phyloP scores from a whole-genome alignment of 2,888 invertebrate species.

The Acleris holmiana region DNA sequence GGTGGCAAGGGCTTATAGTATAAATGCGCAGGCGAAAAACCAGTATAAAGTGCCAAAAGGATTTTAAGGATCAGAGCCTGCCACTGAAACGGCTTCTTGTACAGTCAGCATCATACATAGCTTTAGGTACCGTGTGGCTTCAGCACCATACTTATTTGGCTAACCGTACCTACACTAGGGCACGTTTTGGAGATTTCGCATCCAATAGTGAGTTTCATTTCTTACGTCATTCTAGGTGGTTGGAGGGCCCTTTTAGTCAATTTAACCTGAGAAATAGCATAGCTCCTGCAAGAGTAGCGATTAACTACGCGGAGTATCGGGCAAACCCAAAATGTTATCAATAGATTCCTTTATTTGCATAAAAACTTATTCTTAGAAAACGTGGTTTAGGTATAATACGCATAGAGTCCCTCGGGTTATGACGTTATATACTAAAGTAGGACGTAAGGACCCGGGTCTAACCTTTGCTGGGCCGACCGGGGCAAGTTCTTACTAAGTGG shows the following conservation, averaged over 20 bases:
- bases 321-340: too few relatives aligned
- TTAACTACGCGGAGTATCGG: too few relatives aligned
- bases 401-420: neutral
- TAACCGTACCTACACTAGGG: too few relatives aligned
- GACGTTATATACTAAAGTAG: neutral
- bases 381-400: neutral
- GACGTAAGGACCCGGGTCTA: neutral
- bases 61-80: constrained; percentile 23
- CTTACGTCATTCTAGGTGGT: too few relatives aligned
- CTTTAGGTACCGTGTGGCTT: neutral
- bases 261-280: too few relatives aligned
- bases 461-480: neutral
- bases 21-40: neutral
- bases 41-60: constrained; percentile 15
- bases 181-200: too few relatives aligned
- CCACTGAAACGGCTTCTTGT: constrained; percentile 8
- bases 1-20: constrained; percentile 9
- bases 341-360: too few relatives aligned
- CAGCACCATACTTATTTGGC: too few relatives aligned
- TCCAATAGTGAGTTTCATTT: too few relatives aligned
- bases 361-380: neutral
- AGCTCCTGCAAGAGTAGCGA: too few relatives aligned
- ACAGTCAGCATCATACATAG: constrained; percentile 15
- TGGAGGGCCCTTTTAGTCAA: too few relatives aligned
- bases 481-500: neutral